Base-by-base conservation (phyloP, 1,140 invertebrate species). In the Aphelenchoides avenae region DNA sequence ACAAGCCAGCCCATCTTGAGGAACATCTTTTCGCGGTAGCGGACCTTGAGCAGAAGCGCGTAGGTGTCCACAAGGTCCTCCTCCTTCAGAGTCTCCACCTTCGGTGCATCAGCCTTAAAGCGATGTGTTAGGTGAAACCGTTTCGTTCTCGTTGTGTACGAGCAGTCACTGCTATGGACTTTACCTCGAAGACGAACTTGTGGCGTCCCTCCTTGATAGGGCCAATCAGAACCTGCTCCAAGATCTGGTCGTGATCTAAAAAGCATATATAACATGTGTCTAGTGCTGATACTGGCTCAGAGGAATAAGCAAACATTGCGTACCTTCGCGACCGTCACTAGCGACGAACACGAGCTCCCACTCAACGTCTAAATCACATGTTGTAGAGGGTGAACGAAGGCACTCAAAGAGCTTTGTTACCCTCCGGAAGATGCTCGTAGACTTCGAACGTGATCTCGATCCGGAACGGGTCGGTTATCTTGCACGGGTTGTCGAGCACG, bases 21-120 rank as follows among this genome's bases (percentile, higher is more conserved):
- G 42, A 60, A 66, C 11, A 69, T 50, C n/a, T 71, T 60, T n/a
- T 60, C 83, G 70, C 85, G 81, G 71, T 97, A 99, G 0, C 89
- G 91, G 79, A 92, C 96, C 1, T 91, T 95, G 41, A 99, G 79
- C 24, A 99, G 80, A 0, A 98, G 89, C 6, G 97, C 93, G 0
- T 93, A 97, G 0, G 98, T 93, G 15, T 94, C 94, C 15, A 98
- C 83, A 36, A 89, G 89, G 82, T 98, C 94, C 59, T 88, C 89
- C 61, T 89, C 85, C 5, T 93, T 93, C 64, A 98, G 97, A 74
- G 89, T 86, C 18, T 82, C 84, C 0, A 89, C 87, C 80, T 98
- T 89, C 43, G 94, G 93, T 39, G 93, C 87, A 76, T 91, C 89
- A 4, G 94, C 92, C 85, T 92, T 76, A 61, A 84, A 57, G 47